Evolutionary conservation across 92 coral and sea anemone genomes (phyloP).

Genomic region (Galaxea fascicularis): DNA sequence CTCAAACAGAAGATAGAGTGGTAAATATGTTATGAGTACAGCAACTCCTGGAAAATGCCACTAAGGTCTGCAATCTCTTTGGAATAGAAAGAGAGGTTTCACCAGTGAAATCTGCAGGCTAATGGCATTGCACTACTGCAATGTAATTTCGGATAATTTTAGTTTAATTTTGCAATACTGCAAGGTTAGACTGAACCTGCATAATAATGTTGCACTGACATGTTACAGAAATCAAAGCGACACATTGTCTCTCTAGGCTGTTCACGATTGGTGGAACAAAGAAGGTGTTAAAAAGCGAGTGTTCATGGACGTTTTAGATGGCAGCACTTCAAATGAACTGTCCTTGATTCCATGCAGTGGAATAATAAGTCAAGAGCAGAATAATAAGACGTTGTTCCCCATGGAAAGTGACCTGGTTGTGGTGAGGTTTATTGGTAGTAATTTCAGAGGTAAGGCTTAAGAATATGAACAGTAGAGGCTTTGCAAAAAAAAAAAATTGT

Average conservation of each 20-base stretch:
- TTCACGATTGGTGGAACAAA: constrained; percentile 10
- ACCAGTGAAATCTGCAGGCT: too few relatives aligned
- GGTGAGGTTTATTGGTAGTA: neutral
- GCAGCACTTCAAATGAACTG: constrained; percentile 20
- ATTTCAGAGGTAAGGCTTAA: neutral
- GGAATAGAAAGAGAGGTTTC: too few relatives aligned
- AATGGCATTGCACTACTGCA: too few relatives aligned
- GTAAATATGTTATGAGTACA: too few relatives aligned
- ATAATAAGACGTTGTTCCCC: constrained; percentile 36
- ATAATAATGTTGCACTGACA: too few relatives aligned
- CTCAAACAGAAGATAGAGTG: too few relatives aligned
- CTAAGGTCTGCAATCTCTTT: too few relatives aligned
- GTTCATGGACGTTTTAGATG: constrained; percentile 25
- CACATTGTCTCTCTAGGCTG: neutral
- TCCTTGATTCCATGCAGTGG: constrained; percentile 45
- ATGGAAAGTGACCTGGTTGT: constrained; percentile 61
- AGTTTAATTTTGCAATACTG: too few relatives aligned
- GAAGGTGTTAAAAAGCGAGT: constrained; percentile 14
- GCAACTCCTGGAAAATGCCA: too few relatives aligned
- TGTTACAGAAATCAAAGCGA: neutral
- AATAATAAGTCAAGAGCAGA: constrained; percentile 19
- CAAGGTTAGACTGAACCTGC: too few relatives aligned
- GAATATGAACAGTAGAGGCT: neutral
- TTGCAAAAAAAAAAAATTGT: too few relatives aligned
- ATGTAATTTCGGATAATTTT: too few relatives aligned